Base-by-base conservation (phyloP, 2,113 vertebrate species). In the Cebus imitator region DNA sequence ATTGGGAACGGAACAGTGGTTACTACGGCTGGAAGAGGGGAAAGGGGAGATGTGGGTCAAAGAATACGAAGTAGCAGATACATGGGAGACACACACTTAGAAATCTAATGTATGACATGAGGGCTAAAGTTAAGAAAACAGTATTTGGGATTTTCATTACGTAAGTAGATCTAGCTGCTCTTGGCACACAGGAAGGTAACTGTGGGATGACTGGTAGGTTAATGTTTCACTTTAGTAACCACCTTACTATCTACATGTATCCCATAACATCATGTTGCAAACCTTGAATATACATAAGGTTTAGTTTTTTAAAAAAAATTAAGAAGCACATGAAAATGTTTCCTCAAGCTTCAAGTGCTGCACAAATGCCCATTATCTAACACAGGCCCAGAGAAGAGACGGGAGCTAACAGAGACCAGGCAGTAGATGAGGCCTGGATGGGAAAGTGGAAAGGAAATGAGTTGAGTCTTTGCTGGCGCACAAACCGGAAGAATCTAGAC, bases 401-500 rank as follows among this genome's bases (percentile, higher is more conserved):
- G 32, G 25, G 40, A 37, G 50, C 14, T 16, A 20, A 61, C 32
- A 27, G 70, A 76, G 13, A 48, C 27, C 61, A 30, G 87, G 93
- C 94, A 89, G 90, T 6, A 43, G 84, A 84, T 1, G 58, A 87
- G 92, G 80, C 55, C 16, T 21, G 12, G 0, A 20, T 61, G 61
- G 83, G 58, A 93, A 43, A 91, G 73, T 5, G 50, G 68, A 27
- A 89, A 96, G 97, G 97, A 98, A 98, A 78, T 92, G 92, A 92
- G 50, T 1, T n/a, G 89, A 80, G 76, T 84, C 94, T 80, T 11
- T 95, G 91, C 96, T 87, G 94, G 78, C 20, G 1, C 12, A 64
- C 93, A 91, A 50, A 84, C 72, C 50, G 94, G 97, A 97, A 96
- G 95, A 94, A 78, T 80, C 80, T 40, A 61, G 94, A 97, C 97